A percentile compares a stretch with the other conserved stretches of the same genome.
These are phyloP conservation scores for Agonopterix heracliana DNA, from an alignment of 2,888 invertebrate species.

Conservation along the genomic window DNA sequence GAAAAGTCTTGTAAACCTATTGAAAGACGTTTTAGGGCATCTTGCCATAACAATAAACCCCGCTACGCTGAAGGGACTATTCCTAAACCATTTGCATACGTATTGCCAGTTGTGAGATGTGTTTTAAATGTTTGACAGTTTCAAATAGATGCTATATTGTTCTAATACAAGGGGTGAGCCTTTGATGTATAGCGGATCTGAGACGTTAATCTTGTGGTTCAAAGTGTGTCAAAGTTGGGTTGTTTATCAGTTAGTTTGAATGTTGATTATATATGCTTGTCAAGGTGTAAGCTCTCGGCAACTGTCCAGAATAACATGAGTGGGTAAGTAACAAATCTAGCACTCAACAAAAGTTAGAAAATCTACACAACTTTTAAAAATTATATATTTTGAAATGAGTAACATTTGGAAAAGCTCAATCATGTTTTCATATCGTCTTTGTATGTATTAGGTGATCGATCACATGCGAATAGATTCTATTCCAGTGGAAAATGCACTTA, in stretches of 20 bases:
- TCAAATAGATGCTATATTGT: slow-evolving; percentile 41
- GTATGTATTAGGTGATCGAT: too few relatives aligned
- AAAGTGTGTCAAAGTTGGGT: slow-evolving; percentile 16
- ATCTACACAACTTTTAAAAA: too few relatives aligned
- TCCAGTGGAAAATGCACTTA: too few relatives aligned
- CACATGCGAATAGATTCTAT: too few relatives aligned
- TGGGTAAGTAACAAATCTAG: too few relatives aligned
- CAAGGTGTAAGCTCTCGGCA: not conserved
- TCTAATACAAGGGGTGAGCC: slow-evolving; percentile 21
- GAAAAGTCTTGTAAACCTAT: slow-evolving; percentile 34
- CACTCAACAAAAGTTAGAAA: too few relatives aligned
- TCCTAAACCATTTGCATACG: slow-evolving; percentile 57
- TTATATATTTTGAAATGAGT: too few relatives aligned
- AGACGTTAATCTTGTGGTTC: slow-evolving; percentile 18
- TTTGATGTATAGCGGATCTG: slow-evolving; percentile 22
- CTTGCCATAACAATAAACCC: slow-evolving; percentile 67
- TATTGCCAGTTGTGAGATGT: slow-evolving; percentile 41
- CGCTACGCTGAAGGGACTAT: slow-evolving; percentile 33
- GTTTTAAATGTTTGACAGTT: slow-evolving; percentile 69
- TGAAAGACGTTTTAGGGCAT: slow-evolving; percentile 52
- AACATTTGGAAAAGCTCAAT: too few relatives aligned
- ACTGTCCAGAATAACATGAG: too few relatives aligned
- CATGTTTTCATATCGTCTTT: too few relatives aligned
- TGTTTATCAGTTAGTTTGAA: slow-evolving; percentile 11
- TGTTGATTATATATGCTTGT: not conserved